Conservation (phyloP, 2,888 invertebrate genomes). For the Callosobruchus maculatus region DNA sequence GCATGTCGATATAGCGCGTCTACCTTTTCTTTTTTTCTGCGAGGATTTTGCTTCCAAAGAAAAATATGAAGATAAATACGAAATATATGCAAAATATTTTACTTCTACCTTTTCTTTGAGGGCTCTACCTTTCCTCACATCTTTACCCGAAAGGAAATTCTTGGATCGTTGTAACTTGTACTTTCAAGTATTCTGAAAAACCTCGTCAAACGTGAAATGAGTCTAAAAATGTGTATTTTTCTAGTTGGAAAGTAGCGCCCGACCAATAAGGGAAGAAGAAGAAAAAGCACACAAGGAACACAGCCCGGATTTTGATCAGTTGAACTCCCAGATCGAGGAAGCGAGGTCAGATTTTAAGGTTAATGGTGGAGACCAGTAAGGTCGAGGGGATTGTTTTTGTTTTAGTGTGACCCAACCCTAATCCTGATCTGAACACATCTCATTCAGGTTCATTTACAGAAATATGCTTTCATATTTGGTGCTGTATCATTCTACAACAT, state of each 20-base stretch:
- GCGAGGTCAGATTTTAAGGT: constrained; percentile 57
- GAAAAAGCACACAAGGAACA: constrained; percentile 48
- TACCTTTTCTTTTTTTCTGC: no score
- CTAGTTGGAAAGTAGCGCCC: constrained; percentile 52
- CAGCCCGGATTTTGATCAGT: constrained; percentile 67
- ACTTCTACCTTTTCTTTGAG: no score
- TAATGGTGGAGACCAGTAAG: background rate
- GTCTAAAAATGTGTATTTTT: constrained; percentile 35
- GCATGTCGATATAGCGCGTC: no score
- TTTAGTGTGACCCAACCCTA: background rate
- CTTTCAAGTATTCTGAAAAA: no score
- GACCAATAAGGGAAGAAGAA: constrained; percentile 43
- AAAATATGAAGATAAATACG: no score
- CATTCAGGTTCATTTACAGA: background rate
- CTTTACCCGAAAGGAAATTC: no score
- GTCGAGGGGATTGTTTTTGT: background rate
- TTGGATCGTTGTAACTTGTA: no score
- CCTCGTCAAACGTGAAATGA: background rate
- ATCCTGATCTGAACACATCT: background rate
- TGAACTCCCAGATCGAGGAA: constrained; percentile 72
- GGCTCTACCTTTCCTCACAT: no score
- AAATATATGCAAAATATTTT: no score
- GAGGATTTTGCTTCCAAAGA: no score
- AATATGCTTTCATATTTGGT: background rate
- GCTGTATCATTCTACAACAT: no score